These are phyloP conservation scores for Scelioninae gen. 1 DNA, from an alignment of 2,888 invertebrate species.

Conservation along the genomic window DNA sequence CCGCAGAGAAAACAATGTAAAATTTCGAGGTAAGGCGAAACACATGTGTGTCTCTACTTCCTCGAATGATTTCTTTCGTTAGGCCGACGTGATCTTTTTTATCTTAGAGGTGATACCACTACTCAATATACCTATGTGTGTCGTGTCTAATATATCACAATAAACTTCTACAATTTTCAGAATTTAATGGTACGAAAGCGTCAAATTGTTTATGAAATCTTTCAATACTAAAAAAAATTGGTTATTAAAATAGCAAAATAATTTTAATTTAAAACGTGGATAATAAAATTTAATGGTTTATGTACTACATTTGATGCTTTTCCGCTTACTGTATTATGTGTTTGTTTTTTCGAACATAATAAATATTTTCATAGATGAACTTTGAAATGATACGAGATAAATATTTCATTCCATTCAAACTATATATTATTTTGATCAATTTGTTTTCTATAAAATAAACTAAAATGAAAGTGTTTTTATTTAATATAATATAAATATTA, in stretches of 20 bases:
- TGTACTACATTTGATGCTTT: conserved; percentile 8
- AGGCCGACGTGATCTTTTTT: conserved; percentile 47
- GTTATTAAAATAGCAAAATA: conserved; percentile 13
- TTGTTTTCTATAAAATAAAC: too few relatives aligned
- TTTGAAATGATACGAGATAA: too few relatives aligned
- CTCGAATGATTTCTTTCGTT: conserved; percentile 52
- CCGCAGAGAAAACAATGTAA: conserved; percentile 69
- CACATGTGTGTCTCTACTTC: conserved; percentile 62
- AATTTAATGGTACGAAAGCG: background rate
- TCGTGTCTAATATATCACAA: conserved; percentile 36
- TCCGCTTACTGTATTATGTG: conserved; percentile 23
- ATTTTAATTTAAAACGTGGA: background rate
- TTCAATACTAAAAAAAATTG: conserved; percentile 15
- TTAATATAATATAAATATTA: too few relatives aligned
- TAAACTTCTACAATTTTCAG: conserved; percentile 24
- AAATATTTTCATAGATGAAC: background rate
- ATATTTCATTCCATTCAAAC: too few relatives aligned
- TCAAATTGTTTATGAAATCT: conserved; percentile 20
- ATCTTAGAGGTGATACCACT: conserved; percentile 37
- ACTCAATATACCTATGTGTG: background rate
- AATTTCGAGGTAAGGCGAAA: conserved; percentile 63
- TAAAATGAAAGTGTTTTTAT: too few relatives aligned
- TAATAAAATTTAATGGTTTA: conserved; percentile 19
- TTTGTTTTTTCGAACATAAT: conserved; percentile 13
- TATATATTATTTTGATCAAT: too few relatives aligned